A percentile compares a stretch with the other conserved stretches of the same genome.
phyloP scores from a whole-genome alignment of 2,888 invertebrate genomes.

The Pseudanteris insignis region DNA sequence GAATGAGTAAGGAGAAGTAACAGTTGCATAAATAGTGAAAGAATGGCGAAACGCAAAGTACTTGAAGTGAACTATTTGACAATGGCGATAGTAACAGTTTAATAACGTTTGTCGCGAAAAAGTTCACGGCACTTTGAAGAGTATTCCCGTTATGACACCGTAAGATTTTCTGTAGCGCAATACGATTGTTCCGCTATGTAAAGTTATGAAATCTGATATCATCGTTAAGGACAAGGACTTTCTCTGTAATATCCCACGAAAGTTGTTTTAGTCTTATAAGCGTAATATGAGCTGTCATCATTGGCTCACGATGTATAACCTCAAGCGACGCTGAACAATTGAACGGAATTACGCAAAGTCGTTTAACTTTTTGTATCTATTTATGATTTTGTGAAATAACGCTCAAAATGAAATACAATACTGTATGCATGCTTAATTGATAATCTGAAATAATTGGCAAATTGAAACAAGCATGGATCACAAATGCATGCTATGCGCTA shows the following conservation, averaged over 20 bases:
- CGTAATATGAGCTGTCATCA: constrained; percentile 9
- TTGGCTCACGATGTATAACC: constrained; percentile 20
- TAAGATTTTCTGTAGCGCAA: constrained; percentile 18
- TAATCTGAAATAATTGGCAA: too few species aligned
- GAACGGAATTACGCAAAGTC: constrained; percentile 7
- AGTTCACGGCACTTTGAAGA: constrained; percentile 7
- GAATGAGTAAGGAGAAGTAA: too few species aligned
- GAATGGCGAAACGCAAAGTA: too few species aligned
- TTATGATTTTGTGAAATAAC: too few species aligned
- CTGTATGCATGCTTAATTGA: too few species aligned
- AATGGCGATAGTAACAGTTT: not conserved
- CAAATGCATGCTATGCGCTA: too few species aligned
- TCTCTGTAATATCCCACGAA: constrained; percentile 18
- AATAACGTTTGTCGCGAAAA: constrained; percentile 17
- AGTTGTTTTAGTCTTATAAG: constrained; percentile 21
- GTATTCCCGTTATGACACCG: constrained; percentile 8
- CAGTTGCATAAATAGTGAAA: too few species aligned
- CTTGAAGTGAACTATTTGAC: too few species aligned
- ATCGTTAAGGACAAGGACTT: constrained; percentile 27
- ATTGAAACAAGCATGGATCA: too few species aligned
- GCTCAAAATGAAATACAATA: too few species aligned
- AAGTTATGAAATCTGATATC: constrained; percentile 33
- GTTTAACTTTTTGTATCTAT: too few species aligned
- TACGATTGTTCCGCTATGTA: constrained; percentile 26
- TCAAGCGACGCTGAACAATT: constrained; percentile 7